A percentile compares a stretch with the other conserved stretches of the same genome.
Conservation (phyloP, 2,797 vertebrate genomes). For the Brachyalestes nurse region DNA sequence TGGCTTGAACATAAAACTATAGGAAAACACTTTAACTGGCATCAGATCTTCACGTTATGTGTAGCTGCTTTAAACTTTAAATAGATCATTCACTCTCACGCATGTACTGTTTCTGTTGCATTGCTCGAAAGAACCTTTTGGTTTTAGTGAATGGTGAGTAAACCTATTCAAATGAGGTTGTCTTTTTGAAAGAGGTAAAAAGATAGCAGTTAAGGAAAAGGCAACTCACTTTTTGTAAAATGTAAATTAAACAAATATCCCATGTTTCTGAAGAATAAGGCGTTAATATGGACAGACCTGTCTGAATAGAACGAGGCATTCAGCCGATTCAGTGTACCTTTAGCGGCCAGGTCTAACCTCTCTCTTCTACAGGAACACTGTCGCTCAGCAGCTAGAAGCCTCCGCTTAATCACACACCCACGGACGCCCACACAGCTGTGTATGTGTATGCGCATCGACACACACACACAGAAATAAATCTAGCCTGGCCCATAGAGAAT, state of each 20-base stretch:
- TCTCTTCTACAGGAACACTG: conserved; percentile 44
- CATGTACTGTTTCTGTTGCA: background rate
- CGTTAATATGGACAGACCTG: background rate
- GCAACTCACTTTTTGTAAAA: background rate
- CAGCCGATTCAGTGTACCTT: conserved; percentile 20
- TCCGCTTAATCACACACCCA: conserved; percentile 61
- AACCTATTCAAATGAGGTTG: background rate
- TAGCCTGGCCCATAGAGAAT: conserved; percentile 36
- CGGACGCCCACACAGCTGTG: conserved; percentile 54
- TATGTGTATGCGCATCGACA: conserved; percentile 6
- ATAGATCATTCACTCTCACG: too few species aligned
- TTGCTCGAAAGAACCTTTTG: background rate
- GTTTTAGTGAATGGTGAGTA: background rate
- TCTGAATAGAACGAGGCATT: background rate
- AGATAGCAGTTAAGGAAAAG: background rate
- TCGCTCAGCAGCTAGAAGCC: conserved; percentile 36
- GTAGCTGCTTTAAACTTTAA: too few species aligned
- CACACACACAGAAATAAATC: conserved; percentile 49
- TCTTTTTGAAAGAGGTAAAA: background rate
- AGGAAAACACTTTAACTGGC: too few species aligned
- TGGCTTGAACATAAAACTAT: too few species aligned
- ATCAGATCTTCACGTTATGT: too few species aligned
- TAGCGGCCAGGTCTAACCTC: conserved; percentile 43
- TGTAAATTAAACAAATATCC: background rate
- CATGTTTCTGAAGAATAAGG: background rate